A percentile compares a stretch with the other conserved stretches of the same genome.
Evolutionary conservation across 2,113 vertebrate genomes (phyloP).

Genomic region (Laterallus jamaicensis): DNA sequence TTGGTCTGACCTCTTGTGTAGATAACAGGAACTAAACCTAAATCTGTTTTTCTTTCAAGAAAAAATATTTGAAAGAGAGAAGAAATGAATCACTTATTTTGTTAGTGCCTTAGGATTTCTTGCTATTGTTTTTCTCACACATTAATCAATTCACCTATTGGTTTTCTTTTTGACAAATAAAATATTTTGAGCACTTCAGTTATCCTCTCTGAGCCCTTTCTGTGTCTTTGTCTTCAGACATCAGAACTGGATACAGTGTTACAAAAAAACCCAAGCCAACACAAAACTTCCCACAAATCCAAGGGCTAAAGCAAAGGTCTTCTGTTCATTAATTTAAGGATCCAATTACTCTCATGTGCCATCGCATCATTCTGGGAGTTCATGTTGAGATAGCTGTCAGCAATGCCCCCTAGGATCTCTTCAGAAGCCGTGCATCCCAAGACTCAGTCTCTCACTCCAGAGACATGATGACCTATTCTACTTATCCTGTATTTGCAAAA

Average conservation of each 20-base stretch:
- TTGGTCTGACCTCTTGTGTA: slow-evolving; percentile 13
- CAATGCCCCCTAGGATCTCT: background rate
- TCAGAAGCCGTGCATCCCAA: background rate
- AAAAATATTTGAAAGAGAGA: background rate
- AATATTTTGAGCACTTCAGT: background rate
- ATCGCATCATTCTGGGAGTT: background rate
- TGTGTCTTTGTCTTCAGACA: background rate
- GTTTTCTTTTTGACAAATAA: background rate
- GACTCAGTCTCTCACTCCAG: background rate
- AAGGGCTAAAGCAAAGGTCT: background rate
- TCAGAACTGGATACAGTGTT: background rate
- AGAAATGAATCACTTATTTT: background rate
- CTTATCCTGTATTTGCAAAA: background rate
- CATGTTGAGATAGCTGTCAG: background rate
- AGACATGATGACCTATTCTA: background rate
- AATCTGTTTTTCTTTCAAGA: background rate
- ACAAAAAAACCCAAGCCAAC: background rate
- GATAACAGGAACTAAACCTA: background rate
- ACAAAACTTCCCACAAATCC: background rate
- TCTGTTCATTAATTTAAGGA: background rate
- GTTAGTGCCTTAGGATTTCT: background rate
- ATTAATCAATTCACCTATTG: background rate
- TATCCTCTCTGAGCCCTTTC: background rate
- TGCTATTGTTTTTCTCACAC: background rate
- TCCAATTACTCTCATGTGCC: background rate